Conservation (phyloP, 2,797 vertebrate genomes). For the Falco columbarius region DNA sequence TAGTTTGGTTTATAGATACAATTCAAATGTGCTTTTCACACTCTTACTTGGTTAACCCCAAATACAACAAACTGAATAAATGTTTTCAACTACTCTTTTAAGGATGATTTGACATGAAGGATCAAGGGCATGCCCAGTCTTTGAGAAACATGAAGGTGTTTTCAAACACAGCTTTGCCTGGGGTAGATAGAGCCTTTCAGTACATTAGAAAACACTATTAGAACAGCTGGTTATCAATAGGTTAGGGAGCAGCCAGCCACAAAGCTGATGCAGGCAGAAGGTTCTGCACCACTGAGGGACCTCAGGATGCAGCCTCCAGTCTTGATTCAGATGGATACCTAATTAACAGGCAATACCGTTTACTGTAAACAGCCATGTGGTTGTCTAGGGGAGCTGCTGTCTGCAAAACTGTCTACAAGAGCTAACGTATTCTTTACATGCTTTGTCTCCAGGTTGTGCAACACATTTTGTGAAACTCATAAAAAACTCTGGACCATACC, state of each 20-base stretch:
- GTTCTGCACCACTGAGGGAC: not conserved
- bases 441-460: conserved; percentile 54
- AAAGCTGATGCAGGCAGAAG: not conserved
- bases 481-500: conserved; percentile 29
- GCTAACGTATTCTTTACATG: conserved; percentile 14
- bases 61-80: not conserved
- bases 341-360: not conserved
- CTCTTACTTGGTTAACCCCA: not conserved
- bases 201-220: not conserved
- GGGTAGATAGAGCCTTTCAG: not conserved
- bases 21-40: not conserved
- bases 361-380: conserved; percentile 31
- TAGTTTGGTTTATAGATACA: not conserved
- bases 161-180: not conserved
- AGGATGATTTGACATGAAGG: not conserved
- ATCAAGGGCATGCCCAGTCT: not conserved
- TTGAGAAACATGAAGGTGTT: not conserved
- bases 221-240: not conserved
- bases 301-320: not conserved
- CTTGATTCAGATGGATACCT: not conserved
- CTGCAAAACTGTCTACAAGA: conserved; percentile 34
- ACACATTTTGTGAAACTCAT: conserved; percentile 23
- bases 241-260: not conserved
- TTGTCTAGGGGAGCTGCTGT: not conserved
- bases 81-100: not conserved